Base-by-base conservation (phyloP, 2,113 vertebrate genomes). In the Ornithorhynchus anatinus region DNA sequence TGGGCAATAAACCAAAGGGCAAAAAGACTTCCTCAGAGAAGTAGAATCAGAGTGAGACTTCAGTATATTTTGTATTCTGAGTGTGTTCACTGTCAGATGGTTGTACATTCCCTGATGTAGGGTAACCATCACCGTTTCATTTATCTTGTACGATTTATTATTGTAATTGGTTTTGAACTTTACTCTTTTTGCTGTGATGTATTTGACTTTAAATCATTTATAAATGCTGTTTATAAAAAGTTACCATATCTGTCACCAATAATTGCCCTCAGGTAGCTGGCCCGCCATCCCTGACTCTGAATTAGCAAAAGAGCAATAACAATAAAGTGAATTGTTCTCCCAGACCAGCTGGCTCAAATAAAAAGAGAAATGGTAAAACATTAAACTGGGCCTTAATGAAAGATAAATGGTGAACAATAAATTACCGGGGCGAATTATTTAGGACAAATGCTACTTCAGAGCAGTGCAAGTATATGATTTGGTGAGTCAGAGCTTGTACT, bases 341-440 rank as follows among this genome's bases (percentile, higher is more conserved):
- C 60, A 60, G 33, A 42, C 1, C 8, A 13, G 9, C 61, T 6
- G 59, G 4, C 17, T 36, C 33, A 40, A 27, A 5, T 66, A 38
- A 71, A 58, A 2, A 23, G 15, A 17, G 10, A 56, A 60, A 14
- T 52, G 10, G 38, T 47, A 75, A 70, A 76, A 17, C 3, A 72
- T 45, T 63, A 48, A 8, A 56, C 7, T 11, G 53, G 50, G 25
- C 7, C 35, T 72, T 69, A 72, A 47, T 69, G 56, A 72, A 81
- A 69, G 70, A 50, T 68, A 71, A 81, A 65, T 31, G 33, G 3
- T 9, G 36, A 68, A 45, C 0, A 33, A 25, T 29, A 7, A 73
- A 75, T 59, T 56, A 59, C 10, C 17, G 19, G 7, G 31, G 43
- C 29, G 63, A 72, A 52, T 16, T 40, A 67, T 32, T 45, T 44